A percentile compares a stretch with the other conserved stretches of the same genome.
phyloP scores from a whole-genome alignment of 2,888 invertebrate genomes.

The Drosophila mercatorum region DNA sequence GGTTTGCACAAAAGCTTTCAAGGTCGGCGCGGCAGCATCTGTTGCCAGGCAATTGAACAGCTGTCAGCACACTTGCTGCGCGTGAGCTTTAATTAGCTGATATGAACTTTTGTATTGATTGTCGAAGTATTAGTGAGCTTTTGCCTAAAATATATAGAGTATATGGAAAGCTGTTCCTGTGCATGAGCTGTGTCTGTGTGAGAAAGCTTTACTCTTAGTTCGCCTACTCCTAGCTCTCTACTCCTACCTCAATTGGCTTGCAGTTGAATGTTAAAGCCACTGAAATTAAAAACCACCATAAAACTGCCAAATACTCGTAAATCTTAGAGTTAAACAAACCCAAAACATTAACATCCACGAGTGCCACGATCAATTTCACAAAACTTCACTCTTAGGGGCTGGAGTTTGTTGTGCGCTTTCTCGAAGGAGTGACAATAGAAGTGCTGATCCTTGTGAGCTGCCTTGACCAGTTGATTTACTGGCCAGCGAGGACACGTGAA shows the following conservation, averaged over 20 bases:
- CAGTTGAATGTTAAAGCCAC: constrained; percentile 44
- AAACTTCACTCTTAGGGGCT: constrained; percentile 16
- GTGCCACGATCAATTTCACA: constrained; percentile 78
- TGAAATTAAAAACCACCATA: constrained; percentile 31
- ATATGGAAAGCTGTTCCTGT: background rate
- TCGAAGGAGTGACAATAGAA: constrained; percentile 71
- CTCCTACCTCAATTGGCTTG: background rate
- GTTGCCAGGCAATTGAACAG: constrained; percentile 41
- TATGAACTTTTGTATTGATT: background rate
- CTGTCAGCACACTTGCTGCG: constrained; percentile 13
- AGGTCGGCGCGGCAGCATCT: constrained; percentile 43
- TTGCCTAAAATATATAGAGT: too few species aligned
- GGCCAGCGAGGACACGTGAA: constrained; percentile 78
- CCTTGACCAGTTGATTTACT: constrained; percentile 68
- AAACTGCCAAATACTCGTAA: constrained; percentile 53
- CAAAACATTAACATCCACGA: constrained; percentile 50
- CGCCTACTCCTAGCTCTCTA: background rate
- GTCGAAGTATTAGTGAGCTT: background rate
- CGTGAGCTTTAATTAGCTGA: constrained; percentile 20
- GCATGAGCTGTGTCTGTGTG: constrained; percentile 5
- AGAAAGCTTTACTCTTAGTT: constrained; percentile 11
- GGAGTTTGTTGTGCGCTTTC: constrained; percentile 28
- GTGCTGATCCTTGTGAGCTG: constrained; percentile 34
- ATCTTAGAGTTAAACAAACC: constrained; percentile 50
- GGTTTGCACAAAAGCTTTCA: constrained; percentile 32